phyloP scores from a whole-genome alignment of 2,113 vertebrate species.

The Ornithorhynchus anatinus region DNA sequence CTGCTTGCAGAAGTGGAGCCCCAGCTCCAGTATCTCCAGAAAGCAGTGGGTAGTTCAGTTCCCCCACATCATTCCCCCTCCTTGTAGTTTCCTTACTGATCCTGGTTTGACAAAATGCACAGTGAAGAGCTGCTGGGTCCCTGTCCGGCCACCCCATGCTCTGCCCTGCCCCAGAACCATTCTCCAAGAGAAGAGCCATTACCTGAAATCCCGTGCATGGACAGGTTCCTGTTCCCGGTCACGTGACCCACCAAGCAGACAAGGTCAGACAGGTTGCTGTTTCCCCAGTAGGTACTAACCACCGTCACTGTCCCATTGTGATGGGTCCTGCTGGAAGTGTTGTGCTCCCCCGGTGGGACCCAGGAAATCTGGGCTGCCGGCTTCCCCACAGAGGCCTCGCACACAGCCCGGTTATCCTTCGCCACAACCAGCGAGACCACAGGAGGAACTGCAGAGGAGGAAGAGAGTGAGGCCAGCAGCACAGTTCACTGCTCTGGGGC shows the following conservation, averaged over 20 bases:
- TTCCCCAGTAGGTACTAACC: background rate
- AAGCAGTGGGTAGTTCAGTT: no score
- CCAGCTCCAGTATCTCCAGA: no score
- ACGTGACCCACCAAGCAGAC: slow-evolving; percentile 26
- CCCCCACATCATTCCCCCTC: no score
- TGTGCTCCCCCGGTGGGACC: background rate
- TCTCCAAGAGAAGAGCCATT: no score
- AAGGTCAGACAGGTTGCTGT: accelerated
- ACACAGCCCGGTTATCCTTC: background rate
- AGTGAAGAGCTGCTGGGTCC: no score
- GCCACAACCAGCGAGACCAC: background rate
- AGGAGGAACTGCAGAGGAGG: background rate
- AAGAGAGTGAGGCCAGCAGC: background rate
- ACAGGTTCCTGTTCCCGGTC: background rate
- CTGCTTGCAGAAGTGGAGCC: no score
- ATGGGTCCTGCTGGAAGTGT: background rate
- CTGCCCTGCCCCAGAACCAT: no score
- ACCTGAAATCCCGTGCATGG: no score
- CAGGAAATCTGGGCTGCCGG: slow-evolving; percentile 3
- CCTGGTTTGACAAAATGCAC: no score
- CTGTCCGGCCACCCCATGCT: no score
- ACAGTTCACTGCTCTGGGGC: no score
- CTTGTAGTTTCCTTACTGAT: no score
- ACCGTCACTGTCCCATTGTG: slow-evolving; percentile 25
- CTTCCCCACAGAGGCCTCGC: background rate